Conservation (phyloP, 1,140 invertebrate species). For the Colletes latitarsis region DNA sequence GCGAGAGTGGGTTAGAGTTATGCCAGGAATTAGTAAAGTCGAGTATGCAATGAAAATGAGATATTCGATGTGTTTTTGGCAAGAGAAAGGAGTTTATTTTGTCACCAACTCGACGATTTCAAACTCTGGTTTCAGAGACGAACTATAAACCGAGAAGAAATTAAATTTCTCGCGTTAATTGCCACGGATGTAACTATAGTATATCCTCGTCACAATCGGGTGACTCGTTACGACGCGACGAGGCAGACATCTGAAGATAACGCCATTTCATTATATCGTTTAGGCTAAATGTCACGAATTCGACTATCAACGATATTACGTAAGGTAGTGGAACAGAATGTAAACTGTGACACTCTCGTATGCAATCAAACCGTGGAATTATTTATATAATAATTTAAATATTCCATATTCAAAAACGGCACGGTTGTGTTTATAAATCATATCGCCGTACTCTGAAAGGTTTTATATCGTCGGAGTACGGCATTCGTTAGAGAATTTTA, state of each 20-base stretch:
- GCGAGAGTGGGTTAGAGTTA: no score
- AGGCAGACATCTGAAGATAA: conserved; percentile 14
- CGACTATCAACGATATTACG: background rate
- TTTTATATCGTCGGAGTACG: no score
- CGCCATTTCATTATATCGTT: background rate
- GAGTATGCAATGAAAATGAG: no score
- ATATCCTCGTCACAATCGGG: background rate
- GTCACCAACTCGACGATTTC: no score
- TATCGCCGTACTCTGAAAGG: no score
- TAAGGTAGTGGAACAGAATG: background rate
- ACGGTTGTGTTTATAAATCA: no score
- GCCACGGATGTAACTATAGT: conserved; percentile 4
- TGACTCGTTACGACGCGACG: conserved; percentile 14
- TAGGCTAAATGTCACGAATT: background rate
- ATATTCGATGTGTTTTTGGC: no score
- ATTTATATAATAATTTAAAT: background rate
- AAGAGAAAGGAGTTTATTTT: no score
- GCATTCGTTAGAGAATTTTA: no score
- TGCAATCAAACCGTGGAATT: background rate
- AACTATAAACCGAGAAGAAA: background rate
- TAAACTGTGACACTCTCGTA: background rate
- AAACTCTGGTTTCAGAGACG: background rate
- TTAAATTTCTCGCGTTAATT: background rate
- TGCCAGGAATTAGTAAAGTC: no score
- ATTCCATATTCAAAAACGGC: background rate